A percentile compares a stretch with the other conserved stretches of the same genome.
Evolutionary conservation across 2,888 invertebrate genomes (phyloP).

Genomic region (Aphelenchoides bicaudatus): DNA sequence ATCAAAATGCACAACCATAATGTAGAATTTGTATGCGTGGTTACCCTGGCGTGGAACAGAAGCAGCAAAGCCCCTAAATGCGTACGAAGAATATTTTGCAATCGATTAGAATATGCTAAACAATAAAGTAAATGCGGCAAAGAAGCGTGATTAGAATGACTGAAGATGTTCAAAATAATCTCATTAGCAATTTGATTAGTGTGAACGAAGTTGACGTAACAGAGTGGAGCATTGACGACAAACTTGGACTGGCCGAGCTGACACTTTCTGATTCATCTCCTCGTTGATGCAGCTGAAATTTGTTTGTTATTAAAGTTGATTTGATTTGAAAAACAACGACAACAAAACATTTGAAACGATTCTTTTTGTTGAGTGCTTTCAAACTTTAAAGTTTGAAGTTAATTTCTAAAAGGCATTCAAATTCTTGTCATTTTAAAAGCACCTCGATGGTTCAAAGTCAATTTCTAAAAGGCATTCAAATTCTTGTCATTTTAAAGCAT

Average conservation of each 20-base stretch:
- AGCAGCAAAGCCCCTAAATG: no score
- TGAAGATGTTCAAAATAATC: no score
- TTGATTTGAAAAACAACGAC: background rate
- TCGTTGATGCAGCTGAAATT: conserved; percentile 20
- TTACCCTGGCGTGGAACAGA: no score
- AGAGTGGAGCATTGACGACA: conserved; percentile 6
- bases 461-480: background rate
- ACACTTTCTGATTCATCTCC: conserved; percentile 13
- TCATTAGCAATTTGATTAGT: no score
- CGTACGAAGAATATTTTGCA: no score
- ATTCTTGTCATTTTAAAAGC: background rate
- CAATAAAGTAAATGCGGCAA: no score
- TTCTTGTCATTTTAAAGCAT: no score
- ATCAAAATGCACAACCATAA: no score
- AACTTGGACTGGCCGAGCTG: conserved; percentile 17
- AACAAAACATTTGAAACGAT: background rate
- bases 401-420: background rate
- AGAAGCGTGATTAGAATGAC: no score
- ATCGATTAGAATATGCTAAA: no score
- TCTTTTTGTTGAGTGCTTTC: background rate
- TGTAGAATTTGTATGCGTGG: no score
- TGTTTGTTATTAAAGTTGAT: background rate
- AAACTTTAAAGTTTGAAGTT: background rate
- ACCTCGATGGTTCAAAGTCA: background rate
- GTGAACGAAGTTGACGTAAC: background rate